Evolutionary conservation across 30 jellyfish, hydroid and myxozoan species (phyloP).

Genomic region (Chironex yamaguchii): DNA sequence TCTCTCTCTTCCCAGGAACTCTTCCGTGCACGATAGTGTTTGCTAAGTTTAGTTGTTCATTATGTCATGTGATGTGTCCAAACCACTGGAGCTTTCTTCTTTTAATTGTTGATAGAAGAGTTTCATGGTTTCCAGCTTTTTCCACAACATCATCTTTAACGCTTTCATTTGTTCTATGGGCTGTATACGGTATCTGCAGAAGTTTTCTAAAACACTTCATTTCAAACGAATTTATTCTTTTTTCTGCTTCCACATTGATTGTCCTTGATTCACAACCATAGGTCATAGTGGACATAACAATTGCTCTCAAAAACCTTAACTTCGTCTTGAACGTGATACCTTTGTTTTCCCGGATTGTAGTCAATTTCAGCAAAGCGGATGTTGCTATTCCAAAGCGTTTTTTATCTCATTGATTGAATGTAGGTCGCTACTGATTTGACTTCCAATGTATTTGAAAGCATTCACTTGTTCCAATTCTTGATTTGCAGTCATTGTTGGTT

Average conservation of each 20-base stretch:
- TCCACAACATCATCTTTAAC: background rate
- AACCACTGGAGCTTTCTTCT: background rate
- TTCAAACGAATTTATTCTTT: background rate
- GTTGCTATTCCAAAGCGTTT: background rate
- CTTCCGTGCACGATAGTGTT: background rate
- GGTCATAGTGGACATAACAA: background rate
- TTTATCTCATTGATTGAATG: too few relatives aligned
- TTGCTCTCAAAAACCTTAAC: background rate
- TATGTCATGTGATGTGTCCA: background rate
- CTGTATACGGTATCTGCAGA: background rate
- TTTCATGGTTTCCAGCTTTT: background rate
- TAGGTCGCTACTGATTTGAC: too few relatives aligned
- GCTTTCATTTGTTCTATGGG: background rate
- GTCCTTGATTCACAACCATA: slow-evolving; percentile 18
- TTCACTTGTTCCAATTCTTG: too few relatives aligned
- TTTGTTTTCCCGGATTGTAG: background rate
- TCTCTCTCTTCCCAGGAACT: background rate
- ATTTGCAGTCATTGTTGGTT: too few relatives aligned
- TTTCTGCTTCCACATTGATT: background rate
- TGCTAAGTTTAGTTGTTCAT: background rate
- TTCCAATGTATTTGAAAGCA: too few relatives aligned
- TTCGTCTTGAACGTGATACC: background rate
- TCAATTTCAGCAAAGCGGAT: background rate
- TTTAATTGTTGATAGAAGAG: background rate
- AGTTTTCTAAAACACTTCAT: background rate